phyloP scores from a whole-genome alignment of 1,140 invertebrate species.

The Protaetia brevitarsis region DNA sequence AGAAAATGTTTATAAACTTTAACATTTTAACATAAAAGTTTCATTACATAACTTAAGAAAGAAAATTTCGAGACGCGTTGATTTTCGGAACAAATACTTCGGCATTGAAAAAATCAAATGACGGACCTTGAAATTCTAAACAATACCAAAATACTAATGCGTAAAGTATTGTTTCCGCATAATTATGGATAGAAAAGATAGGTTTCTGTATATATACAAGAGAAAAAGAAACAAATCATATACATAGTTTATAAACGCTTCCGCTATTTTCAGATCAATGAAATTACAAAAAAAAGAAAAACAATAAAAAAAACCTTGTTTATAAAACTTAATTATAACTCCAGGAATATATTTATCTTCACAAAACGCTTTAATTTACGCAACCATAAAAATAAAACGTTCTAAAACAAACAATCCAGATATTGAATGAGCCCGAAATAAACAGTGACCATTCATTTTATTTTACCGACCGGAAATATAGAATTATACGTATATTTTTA shows the following conservation, averaged over 20 bases:
- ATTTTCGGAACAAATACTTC: too few relatives aligned
- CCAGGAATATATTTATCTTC: conserved; percentile 17
- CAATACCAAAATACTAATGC: background rate
- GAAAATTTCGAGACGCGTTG: too few relatives aligned
- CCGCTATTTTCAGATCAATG: too few relatives aligned
- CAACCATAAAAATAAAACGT: conserved; percentile 7
- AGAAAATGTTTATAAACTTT: too few relatives aligned
- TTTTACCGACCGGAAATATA: background rate
- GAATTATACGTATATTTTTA: conserved; percentile 5
- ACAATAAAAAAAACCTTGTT: conserved; percentile 4
- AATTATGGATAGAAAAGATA: too few relatives aligned
- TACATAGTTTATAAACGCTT: too few relatives aligned
- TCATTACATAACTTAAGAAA: too few relatives aligned
- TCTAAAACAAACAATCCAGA: conserved; percentile 4
- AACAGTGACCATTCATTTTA: conserved; percentile 8
- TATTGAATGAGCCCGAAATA: conserved; percentile 9
- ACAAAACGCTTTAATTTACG: conserved; percentile 13
- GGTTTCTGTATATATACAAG: too few relatives aligned
- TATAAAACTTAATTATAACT: background rate
- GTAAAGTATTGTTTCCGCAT: background rate
- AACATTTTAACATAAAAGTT: too few relatives aligned
- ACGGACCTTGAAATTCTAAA: too few relatives aligned
- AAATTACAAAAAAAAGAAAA: too few relatives aligned
- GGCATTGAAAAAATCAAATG: too few relatives aligned
- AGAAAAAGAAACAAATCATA: background rate